Conservation (phyloP, 37 sponge, comb jelly and placozoan genomes). For the Ephydatia muelleri region DNA sequence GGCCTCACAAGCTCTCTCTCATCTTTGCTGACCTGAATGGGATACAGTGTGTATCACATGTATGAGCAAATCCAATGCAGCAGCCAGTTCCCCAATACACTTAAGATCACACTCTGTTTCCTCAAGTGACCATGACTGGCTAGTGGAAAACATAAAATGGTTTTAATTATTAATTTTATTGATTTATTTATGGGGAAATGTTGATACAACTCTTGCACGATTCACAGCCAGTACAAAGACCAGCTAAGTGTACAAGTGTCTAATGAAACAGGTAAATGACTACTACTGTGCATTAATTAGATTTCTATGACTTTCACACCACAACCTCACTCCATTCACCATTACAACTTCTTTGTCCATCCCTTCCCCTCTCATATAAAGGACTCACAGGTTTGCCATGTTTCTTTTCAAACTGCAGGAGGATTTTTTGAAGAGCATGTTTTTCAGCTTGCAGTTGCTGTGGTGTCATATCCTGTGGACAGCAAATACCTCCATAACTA, state of each 20-base stretch:
- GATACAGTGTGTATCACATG: too few species aligned
- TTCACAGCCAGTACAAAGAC: background rate
- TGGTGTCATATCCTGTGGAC: too few species aligned
- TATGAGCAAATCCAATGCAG: too few species aligned
- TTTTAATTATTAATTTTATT: too few species aligned
- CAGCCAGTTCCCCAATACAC: too few species aligned
- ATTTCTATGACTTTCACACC: background rate
- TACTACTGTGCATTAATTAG: background rate
- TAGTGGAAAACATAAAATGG: too few species aligned
- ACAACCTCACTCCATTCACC: background rate
- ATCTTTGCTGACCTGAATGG: slow-evolving; percentile 46
- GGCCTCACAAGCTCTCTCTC: slow-evolving; percentile 84
- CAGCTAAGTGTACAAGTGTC: too few species aligned
- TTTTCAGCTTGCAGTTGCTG: slow-evolving; percentile 50
- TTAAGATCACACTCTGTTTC: too few species aligned
- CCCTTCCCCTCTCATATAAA: background rate
- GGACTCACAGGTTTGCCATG: slow-evolving; percentile 58
- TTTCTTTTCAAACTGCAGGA: slow-evolving; percentile 76
- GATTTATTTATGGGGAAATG: too few species aligned
- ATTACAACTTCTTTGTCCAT: background rate
- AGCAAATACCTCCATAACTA: too few species aligned
- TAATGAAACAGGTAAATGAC: too few species aligned
- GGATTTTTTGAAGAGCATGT: slow-evolving; percentile 67
- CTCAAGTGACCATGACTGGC: too few species aligned
- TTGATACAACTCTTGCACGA: background rate